Evolutionary conservation across 2,113 vertebrate genomes (phyloP).

Genomic region (Carassius gibelio): DNA sequence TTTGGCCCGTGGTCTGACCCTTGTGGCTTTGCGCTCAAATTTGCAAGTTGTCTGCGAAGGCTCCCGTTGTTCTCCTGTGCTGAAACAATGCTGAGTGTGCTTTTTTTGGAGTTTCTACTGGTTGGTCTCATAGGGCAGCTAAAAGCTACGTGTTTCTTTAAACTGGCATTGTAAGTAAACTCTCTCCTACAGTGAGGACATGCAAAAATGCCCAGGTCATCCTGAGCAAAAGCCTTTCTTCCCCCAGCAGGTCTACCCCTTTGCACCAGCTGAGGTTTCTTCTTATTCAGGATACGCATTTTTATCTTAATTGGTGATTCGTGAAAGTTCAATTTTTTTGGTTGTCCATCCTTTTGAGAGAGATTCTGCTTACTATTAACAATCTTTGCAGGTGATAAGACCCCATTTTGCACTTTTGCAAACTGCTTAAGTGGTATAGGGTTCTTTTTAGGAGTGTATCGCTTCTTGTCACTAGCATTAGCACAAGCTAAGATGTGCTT

Average conservation of each 20-base stretch:
- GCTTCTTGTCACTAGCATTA: constrained; percentile 93
- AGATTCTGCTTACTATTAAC: constrained; percentile 80
- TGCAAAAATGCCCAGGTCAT: constrained; percentile 76
- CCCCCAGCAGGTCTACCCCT: constrained; percentile 90
- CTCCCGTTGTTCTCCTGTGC: constrained; percentile 73
- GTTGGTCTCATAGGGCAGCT: constrained; percentile 91
- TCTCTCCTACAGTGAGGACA: constrained; percentile 92
- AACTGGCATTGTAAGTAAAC: constrained; percentile 91
- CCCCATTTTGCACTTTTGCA: constrained; percentile 85
- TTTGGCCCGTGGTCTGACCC: constrained; percentile 71
- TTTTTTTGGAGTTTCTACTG: constrained; percentile 79
- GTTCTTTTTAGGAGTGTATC: constrained; percentile 96
- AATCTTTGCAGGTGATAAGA: constrained; percentile 72
- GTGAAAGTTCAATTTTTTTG: constrained; percentile 82
- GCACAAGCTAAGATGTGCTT: constrained; percentile 94
- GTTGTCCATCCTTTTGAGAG: constrained; percentile 84
- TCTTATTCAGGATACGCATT: constrained; percentile 85
- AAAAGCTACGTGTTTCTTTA: constrained; percentile 91
- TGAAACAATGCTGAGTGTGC: constrained; percentile 67
- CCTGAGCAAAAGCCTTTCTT: constrained; percentile 72
- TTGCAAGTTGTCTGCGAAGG: constrained; percentile 77
- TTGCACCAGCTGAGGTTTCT: constrained; percentile 86
- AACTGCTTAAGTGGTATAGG: constrained; percentile 92
- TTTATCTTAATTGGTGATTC: constrained; percentile 85
- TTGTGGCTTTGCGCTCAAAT: constrained; percentile 83